Percentiles rank a stretch among this genome's conserved stretches.
phyloP scores from a whole-genome alignment of 1,140 invertebrate genomes.

The Lordiphosa mommai region DNA sequence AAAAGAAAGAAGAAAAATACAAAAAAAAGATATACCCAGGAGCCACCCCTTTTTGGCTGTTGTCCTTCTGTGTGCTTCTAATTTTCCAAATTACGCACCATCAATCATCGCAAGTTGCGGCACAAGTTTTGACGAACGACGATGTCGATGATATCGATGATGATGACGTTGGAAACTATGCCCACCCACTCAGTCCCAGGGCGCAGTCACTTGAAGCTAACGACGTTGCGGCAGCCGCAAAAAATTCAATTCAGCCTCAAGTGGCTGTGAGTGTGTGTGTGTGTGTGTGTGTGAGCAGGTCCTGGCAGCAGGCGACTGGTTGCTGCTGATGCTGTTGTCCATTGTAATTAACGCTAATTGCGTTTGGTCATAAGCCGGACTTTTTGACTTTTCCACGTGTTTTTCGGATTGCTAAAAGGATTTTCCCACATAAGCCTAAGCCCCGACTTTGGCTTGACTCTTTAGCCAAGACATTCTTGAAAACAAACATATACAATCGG shows the following conservation, averaged over 20 bases:
- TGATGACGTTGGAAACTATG: conserved; percentile 57
- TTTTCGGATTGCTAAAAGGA: conserved; percentile 57
- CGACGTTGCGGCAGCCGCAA: conserved; percentile 61
- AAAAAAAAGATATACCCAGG: conserved; percentile 21
- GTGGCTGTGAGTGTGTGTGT: conserved; percentile 32
- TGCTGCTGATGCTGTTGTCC: conserved; percentile 33
- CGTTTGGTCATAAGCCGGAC: conserved; percentile 63
- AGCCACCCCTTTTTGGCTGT: conserved; percentile 64
- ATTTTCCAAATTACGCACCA: conserved; percentile 78
- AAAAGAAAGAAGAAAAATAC: conserved; percentile 6
- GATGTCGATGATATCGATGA: conserved; percentile 46
- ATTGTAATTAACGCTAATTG: conserved; percentile 70
- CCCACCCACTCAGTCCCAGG: conserved; percentile 47
- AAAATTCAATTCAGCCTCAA: conserved; percentile 75
- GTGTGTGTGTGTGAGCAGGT: conserved; percentile 16
- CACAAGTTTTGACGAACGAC: conserved; percentile 65
- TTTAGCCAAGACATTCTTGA: conserved; percentile 26
- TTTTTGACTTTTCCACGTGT: conserved; percentile 75
- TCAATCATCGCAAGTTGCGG: conserved; percentile 69
- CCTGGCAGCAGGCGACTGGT: neutral
- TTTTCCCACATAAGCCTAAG: conserved; percentile 55
- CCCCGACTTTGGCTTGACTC: conserved; percentile 47
- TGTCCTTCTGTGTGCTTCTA: conserved; percentile 56
- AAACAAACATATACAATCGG: conserved; percentile 39
- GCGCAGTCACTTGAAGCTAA: conserved; percentile 53